Evolutionary conservation across 2,888 invertebrate species (phyloP).

Genomic region (Protodeltote pygarga): DNA sequence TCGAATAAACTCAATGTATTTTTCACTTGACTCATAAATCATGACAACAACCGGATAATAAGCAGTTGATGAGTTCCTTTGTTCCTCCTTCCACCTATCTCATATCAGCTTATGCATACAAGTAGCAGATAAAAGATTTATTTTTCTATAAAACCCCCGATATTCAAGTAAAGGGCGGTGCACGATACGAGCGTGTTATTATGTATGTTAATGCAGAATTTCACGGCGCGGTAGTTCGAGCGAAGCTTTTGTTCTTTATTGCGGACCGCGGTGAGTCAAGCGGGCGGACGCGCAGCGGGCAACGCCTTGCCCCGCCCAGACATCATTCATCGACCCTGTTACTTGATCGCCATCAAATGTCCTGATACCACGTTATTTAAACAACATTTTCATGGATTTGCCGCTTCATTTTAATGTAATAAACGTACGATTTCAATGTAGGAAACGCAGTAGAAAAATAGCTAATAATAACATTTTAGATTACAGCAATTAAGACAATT

Average conservation of each 20-base stretch:
- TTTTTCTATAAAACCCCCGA: conserved; percentile 28
- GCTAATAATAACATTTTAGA: conserved; percentile 11
- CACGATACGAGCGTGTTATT: conserved; percentile 48
- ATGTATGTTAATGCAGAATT: conserved; percentile 58
- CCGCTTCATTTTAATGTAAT: conserved; percentile 13
- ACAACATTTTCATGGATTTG: conserved; percentile 14
- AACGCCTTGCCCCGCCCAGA: conserved; percentile 48
- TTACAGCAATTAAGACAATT: conserved; percentile 21
- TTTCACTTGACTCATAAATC: conserved; percentile 10
- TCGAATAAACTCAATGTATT: not conserved
- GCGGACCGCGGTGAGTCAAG: conserved; percentile 51
- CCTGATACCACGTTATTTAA: conserved; percentile 18
- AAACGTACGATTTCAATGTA: conserved; percentile 24
- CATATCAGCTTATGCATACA: conserved; percentile 3
- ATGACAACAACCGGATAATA: conserved; percentile 10
- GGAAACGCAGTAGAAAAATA: conserved; percentile 11
- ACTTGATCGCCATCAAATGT: conserved; percentile 13
- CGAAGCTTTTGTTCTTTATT: conserved; percentile 54
- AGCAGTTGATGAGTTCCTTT: conserved; percentile 17
- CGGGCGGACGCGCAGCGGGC: conserved; percentile 39
- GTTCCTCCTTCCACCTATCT: conserved; percentile 8
- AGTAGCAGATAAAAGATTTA: conserved; percentile 17
- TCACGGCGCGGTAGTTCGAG: conserved; percentile 51
- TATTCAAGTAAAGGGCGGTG: conserved; percentile 39
- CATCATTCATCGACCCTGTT: conserved; percentile 23